phyloP scores from a whole-genome alignment of 2,113 vertebrate genomes.

The Oxyura jamaicensis region DNA sequence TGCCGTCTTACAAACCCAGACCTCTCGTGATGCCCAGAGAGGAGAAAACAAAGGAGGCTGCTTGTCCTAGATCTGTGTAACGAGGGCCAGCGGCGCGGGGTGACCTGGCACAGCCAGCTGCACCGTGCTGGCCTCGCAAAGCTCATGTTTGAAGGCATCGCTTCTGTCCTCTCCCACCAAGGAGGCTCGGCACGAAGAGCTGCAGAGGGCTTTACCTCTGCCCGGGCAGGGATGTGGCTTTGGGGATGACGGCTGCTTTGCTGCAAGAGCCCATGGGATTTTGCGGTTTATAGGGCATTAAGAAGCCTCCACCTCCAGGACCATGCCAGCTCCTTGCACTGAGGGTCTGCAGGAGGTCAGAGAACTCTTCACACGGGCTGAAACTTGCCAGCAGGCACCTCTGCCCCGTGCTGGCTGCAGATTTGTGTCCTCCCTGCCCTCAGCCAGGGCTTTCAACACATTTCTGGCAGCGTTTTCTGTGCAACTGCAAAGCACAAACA shows the following conservation, averaged over 20 bases:
- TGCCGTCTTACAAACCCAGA: neutral
- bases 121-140: rapidly evolving
- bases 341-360: neutral
- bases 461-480: neutral
- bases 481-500: neutral
- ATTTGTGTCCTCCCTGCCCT: neutral
- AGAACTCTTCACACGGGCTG: rapidly evolving
- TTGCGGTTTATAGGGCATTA: neutral
- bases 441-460: neutral
- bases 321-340: neutral
- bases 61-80: neutral
- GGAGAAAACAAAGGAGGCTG: neutral
- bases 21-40: neutral
- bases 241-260: rapidly evolving
- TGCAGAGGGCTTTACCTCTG: neutral
- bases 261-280: rapidly evolving
- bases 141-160: rapidly evolving
- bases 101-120: neutral
- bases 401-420: neutral
- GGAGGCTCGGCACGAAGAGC: neutral
- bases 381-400: rapidly evolving
- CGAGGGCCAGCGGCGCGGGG: neutral
- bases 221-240: neutral
- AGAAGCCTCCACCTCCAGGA: neutral
- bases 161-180: too few species aligned